Base-by-base conservation (phyloP, 1,140 invertebrate species). In the Drosophila neocordata region DNA sequence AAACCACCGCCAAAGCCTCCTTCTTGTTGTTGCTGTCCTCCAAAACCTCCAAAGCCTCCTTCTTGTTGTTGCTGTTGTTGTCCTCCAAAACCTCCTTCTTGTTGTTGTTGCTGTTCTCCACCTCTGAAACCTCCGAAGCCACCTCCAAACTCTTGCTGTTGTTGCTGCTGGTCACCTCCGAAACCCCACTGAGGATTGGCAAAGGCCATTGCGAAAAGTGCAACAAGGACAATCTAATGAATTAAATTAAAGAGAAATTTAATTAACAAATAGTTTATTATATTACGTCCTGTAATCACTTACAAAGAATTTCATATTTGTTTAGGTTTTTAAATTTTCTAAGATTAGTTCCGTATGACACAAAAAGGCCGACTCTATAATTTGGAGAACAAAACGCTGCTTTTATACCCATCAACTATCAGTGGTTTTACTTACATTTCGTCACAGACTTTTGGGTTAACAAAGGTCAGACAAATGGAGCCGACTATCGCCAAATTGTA, bases 251-350 rank as follows among this genome's bases (percentile, higher is more conserved):
- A 48, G 20, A 31, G 7, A 31, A 31, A 6, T 1, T 6, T 7
- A 31, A 31, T 31, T 31, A 31, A 7, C 27, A 1, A 31, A 31
- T 31, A 6, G 27, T 44, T 2, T 20, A 48, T 11, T 48, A 11
- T 48, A 3, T 24, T 12, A 12, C 18, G 7, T 61, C 6, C 15
- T 51, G 27, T n/a, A 13, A 31, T 44, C 7, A 70, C 67, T 51
- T 15, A 72, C 69, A 2, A 57, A 4, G 9, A 72, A 56, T 51
- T 72, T 72, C 58, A 72, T n/a, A n/a, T n/a, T n/a, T n/a, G n/a
- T n/a, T n/a, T n/a, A n/a, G n/a, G n/a, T 48, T 48, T 48, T 44
- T 44, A 2, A 44, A 9, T 48, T 9, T 4, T 9, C 0, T 20
- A 11, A 2, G 41, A 20, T 20, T 48, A 11, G 18, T 20, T 11